Evolutionary conservation across 2,797 vertebrate species (phyloP), one percentile per base, ranked within the genome.

Genomic region (Cetoscarus ocellatus): DNA sequence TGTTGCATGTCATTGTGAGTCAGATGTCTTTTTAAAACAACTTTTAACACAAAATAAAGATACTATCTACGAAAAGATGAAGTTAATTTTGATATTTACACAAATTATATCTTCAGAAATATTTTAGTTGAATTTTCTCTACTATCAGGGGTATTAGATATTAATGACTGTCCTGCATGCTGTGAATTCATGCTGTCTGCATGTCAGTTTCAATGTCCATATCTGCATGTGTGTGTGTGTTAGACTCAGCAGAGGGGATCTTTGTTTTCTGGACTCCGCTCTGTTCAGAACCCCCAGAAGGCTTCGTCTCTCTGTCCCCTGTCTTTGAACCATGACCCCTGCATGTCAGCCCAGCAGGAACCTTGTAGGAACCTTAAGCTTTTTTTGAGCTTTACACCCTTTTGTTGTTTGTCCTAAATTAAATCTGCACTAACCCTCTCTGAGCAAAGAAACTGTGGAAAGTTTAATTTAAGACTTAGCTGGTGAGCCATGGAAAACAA

Each of bases 211-310:
- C 27, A 27, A 43, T 64, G 52, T 74, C 9, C 67, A 2, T 67
- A 52, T 75, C n/a, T 78, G 52, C n/a, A n/a, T 78, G 50, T 49
- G 52, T 70, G 17, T 67, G 50, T 88, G 76, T 85, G 75, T 83
- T 75, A 93, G 93, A 93, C 86, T 82, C 86, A 0, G 81, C 79
- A 34, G 91, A 93, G 58, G 70, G 84, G 64, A 68, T 89, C 63
- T 91, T 91, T 88, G 73, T 93, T 70, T 86, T 75, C 60, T 94
- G 93, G 93, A 93, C 86, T 57, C 84, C 91, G 15, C 67, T 92
- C 59, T 91, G 88, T 73, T 88, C 87, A 79, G 91, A 92, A 19
- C 78, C 87, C 39, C 85, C 84, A 3, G 50, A 75, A 82, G 77
- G 72, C 40, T 67, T 89, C 61, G 58, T 86, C 57, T 88, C 91